These are phyloP conservation scores for Protonemura montana DNA, from an alignment of 2,888 invertebrate species.

Conservation along the genomic window DNA sequence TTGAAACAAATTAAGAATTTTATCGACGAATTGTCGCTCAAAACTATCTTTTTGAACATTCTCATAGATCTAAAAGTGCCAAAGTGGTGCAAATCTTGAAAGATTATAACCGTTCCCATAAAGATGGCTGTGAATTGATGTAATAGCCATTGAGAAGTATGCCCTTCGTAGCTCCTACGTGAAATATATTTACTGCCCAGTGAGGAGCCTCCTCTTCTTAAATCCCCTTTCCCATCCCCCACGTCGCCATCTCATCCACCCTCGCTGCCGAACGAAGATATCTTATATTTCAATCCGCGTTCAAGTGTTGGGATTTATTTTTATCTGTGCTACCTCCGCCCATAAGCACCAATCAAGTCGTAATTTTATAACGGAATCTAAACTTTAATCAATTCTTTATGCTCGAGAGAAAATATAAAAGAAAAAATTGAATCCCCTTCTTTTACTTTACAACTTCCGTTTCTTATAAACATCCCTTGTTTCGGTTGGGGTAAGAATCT, in stretches of 20 bases:
- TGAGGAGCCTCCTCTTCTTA: background rate
- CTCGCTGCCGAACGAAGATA: slow-evolving; percentile 28
- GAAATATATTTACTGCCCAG: slow-evolving; percentile 40
- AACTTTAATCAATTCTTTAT: slow-evolving; percentile 48
- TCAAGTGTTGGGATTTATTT: slow-evolving; percentile 48
- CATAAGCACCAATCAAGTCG: slow-evolving; percentile 49
- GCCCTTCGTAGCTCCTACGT: slow-evolving; percentile 28
- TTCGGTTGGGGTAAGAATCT: slow-evolving; percentile 38
- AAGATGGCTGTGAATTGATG: slow-evolving; percentile 17
- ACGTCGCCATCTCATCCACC: background rate
- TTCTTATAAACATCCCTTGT: slow-evolving; percentile 29
- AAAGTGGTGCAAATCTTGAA: slow-evolving; percentile 1
- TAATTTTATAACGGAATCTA: slow-evolving; percentile 45
- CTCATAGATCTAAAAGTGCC: background rate
- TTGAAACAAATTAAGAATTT: background rate
- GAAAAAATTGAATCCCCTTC: slow-evolving; percentile 30
- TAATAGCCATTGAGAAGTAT: slow-evolving; percentile 37
- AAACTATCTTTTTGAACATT: background rate
- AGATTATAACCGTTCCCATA: slow-evolving; percentile 36
- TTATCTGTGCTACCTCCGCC: slow-evolving; percentile 49
- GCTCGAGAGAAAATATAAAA: slow-evolving; percentile 21
- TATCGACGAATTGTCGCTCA: background rate
- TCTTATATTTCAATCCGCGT: slow-evolving; percentile 36
- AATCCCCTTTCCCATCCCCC: background rate
- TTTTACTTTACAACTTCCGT: slow-evolving; percentile 46